phyloP scores from a whole-genome alignment of 2,888 invertebrate species.

The Eupeodes luniger region DNA sequence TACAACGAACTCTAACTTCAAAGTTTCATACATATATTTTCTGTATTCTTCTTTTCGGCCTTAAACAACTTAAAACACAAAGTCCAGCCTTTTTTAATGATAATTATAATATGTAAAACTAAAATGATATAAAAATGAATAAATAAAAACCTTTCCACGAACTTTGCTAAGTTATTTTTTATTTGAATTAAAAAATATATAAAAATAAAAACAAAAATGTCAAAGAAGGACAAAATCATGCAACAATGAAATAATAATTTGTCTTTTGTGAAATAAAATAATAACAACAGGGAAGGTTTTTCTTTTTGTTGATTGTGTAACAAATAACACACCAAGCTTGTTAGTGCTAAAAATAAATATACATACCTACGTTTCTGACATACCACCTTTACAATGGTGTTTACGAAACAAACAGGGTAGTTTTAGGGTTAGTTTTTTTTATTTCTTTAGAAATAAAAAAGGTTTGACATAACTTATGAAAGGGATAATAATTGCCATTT shows the following conservation, averaged over 20 bases:
- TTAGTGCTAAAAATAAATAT: conserved; percentile 1
- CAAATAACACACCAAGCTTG: not conserved
- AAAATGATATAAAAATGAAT: too few species aligned
- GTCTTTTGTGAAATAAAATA: not conserved
- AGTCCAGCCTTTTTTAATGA: too few species aligned
- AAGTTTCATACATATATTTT: too few species aligned
- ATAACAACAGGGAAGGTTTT: not conserved
- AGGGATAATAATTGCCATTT: not conserved
- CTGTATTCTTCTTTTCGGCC: too few species aligned
- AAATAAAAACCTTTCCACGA: too few species aligned
- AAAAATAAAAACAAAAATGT: not conserved
- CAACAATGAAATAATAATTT: conserved; percentile 29
- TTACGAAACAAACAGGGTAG: not conserved
- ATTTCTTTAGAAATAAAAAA: not conserved
- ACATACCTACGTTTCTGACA: not conserved
- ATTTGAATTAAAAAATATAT: not conserved
- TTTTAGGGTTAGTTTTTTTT: not conserved
- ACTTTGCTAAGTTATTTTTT: not conserved
- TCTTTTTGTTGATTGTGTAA: not conserved
- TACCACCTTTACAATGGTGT: not conserved
- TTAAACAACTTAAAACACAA: too few species aligned
- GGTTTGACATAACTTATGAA: not conserved
- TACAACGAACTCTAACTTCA: too few species aligned
- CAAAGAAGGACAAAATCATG: conserved; percentile 39
- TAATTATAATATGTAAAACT: too few species aligned